These are phyloP conservation scores for Myathropa florea DNA, from an alignment of 2,888 invertebrate species.

Conservation along the genomic window DNA sequence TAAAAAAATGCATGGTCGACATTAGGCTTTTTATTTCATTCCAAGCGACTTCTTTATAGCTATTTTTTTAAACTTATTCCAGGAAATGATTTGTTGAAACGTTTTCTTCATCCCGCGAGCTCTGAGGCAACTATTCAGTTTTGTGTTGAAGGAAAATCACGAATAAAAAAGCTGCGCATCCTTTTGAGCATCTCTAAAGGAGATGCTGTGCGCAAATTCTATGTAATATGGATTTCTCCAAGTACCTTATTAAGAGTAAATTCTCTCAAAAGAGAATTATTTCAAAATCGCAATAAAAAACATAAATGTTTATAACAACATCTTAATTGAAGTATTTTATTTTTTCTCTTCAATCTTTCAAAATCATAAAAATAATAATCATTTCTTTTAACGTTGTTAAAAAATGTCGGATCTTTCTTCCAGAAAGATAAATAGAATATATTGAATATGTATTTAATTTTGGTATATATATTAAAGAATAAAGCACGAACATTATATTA, in stretches of 20 bases:
- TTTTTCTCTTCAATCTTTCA: neutral
- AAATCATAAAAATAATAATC: neutral
- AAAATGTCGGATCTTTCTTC: too few relatives aligned
- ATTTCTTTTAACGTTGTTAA: too few relatives aligned
- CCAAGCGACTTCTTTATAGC: neutral
- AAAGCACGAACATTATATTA: too few relatives aligned
- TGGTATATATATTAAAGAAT: too few relatives aligned
- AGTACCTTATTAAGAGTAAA: conserved; percentile 25
- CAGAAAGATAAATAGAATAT: too few relatives aligned
- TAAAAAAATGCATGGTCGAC: neutral
- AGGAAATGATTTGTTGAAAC: conserved; percentile 80
- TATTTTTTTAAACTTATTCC: conserved; percentile 25
- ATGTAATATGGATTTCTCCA: conserved; percentile 8
- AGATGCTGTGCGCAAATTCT: conserved; percentile 51
- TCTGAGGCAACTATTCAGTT: conserved; percentile 81
- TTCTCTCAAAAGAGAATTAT: neutral
- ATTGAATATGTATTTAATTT: too few relatives aligned
- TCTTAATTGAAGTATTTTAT: neutral
- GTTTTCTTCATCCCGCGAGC: conserved; percentile 82
- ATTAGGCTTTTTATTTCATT: neutral
- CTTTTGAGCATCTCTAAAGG: conserved; percentile 8
- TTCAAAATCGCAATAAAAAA: neutral
- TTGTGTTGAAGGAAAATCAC: conserved; percentile 5
- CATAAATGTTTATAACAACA: neutral
- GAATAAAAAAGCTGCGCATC: conserved; percentile 65